phyloP scores from a whole-genome alignment of 2,888 invertebrate species.

The Heliconius hortense region DNA sequence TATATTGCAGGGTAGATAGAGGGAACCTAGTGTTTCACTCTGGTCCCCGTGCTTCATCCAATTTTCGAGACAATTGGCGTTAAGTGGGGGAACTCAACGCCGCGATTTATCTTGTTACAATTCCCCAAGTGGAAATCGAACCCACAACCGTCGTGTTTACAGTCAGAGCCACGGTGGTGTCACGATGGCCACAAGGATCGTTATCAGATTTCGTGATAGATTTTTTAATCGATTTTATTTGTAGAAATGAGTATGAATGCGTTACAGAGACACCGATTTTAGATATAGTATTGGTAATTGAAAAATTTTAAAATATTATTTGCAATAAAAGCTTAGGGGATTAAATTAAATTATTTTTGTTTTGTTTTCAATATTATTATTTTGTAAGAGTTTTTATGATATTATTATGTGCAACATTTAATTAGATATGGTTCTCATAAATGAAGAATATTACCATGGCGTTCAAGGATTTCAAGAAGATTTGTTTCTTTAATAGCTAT shows the following conservation, averaged over 20 bases:
- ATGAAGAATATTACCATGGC: not conserved
- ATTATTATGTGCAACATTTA: not conserved
- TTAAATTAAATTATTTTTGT: not conserved
- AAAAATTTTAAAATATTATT: too few relatives aligned
- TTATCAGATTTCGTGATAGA: too few relatives aligned
- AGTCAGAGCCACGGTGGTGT: too few relatives aligned
- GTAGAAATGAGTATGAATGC: not conserved
- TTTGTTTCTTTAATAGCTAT: not conserved
- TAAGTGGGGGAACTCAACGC: not conserved
- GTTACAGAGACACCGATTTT: not conserved
- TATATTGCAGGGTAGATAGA: not conserved
- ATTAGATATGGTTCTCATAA: not conserved
- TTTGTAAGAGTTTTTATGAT: not conserved
- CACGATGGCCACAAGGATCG: too few relatives aligned
- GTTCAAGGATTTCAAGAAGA: not conserved
- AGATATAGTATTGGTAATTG: too few relatives aligned
- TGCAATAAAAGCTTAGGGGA: too few relatives aligned
- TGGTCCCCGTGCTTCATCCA: accelerated
- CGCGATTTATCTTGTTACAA: too few relatives aligned
- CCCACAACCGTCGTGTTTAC: too few relatives aligned
- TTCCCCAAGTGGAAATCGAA: too few relatives aligned
- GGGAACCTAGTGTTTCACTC: not conserved
- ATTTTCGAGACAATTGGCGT: not conserved
- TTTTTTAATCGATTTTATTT: not conserved
- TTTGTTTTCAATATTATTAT: not conserved